Percentiles rank a stretch among this genome's conserved stretches.
phyloP scores from a whole-genome alignment of 2,797 vertebrate species.

The Molossus molossus region DNA sequence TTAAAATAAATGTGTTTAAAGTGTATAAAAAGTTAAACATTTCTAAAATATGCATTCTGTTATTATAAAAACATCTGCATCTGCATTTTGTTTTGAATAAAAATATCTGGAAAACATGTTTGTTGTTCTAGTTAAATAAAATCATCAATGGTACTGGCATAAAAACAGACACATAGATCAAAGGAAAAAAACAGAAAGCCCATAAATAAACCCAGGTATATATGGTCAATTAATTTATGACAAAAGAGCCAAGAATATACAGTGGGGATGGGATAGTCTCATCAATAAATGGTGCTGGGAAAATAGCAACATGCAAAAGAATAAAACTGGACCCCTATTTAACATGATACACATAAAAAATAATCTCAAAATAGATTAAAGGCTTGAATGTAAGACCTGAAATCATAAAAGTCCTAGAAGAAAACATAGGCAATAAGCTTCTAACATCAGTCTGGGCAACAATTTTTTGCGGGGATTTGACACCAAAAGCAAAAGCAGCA shows the following conservation, averaged over 20 bases:
- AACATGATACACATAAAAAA: not conserved
- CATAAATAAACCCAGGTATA: not conserved
- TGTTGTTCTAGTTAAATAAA: slow-evolving; percentile 63
- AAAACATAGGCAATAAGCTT: not conserved
- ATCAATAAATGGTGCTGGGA: not conserved
- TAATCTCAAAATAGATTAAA: not conserved
- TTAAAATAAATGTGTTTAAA: slow-evolving; percentile 58
- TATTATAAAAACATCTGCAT: slow-evolving; percentile 4
- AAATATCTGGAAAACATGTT: slow-evolving; percentile 73
- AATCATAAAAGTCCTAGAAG: not conserved
- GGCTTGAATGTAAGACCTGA: not conserved
- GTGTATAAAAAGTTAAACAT: slow-evolving; percentile 53
- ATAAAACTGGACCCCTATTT: not conserved
- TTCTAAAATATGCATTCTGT: slow-evolving; percentile 70
- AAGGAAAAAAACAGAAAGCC: not conserved
- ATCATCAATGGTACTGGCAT: not conserved
- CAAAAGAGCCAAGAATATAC: not conserved
- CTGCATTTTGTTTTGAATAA: slow-evolving; percentile 69
- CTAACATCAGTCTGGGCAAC: not conserved
- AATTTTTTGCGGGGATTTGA: not conserved
- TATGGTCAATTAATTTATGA: not conserved
- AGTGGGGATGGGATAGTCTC: not conserved
- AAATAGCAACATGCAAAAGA: not conserved
- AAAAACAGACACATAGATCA: not conserved
- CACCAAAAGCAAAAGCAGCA: not conserved